phyloP scores from a whole-genome alignment of 2,113 vertebrate species.

The Cinclus mexicanus region DNA sequence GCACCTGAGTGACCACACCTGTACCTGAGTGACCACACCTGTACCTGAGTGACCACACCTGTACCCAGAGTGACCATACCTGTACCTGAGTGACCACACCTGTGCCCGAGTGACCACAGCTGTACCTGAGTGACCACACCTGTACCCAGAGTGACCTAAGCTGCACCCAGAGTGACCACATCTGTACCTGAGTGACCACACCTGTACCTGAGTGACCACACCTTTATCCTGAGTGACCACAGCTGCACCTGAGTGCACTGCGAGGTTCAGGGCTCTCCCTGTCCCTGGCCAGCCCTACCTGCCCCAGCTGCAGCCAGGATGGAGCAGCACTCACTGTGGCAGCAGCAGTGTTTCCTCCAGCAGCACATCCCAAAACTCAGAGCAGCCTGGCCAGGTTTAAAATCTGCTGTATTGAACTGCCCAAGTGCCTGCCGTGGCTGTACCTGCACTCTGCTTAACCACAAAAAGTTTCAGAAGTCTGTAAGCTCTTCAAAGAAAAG shows the following conservation, averaged over 20 bases:
- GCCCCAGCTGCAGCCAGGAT: neutral
- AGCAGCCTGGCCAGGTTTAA: too few species aligned
- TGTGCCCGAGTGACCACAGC: too few species aligned
- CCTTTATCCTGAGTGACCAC: neutral
- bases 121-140: neutral
- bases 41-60: neutral
- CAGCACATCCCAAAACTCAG: neutral
- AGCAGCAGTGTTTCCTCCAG: neutral
- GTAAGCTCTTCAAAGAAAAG: neutral
- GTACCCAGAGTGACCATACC: neutral
- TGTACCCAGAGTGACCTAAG: too few species aligned
- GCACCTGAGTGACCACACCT: neutral
- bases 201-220: rapidly evolving
- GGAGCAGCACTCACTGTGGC: rapidly evolving
- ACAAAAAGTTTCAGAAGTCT: neutral
- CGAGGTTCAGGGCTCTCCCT: neutral
- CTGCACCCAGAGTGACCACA: too few species aligned
- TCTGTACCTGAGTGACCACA: too few species aligned
- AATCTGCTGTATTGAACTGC: neutral
- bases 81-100: neutral
- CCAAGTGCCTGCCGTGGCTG: neutral
- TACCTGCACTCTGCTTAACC: neutral
- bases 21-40: neutral
- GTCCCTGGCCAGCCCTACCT: neutral
- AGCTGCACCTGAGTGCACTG: rapidly evolving